These are phyloP conservation scores for Empis stercorea DNA, from an alignment of 2,888 invertebrate species.

Conservation along the genomic window DNA sequence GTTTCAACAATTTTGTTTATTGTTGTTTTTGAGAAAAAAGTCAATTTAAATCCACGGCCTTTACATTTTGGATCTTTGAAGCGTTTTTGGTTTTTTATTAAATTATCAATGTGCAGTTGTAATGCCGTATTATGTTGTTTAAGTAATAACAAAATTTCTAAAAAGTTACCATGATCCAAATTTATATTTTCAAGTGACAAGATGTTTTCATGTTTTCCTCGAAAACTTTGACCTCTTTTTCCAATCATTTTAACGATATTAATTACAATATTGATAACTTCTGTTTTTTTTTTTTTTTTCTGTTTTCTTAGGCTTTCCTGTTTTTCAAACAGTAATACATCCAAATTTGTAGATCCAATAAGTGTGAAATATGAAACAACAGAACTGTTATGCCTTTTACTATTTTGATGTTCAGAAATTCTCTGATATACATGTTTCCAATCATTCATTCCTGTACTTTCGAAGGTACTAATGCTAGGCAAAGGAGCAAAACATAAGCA, in stretches of 20 bases:
- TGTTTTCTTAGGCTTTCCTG: neutral
- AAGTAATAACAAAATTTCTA: conserved; percentile 1
- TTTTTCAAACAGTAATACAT: neutral
- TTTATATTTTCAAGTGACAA: conserved; percentile 1
- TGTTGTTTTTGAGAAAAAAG: conserved; percentile 1
- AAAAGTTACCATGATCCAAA: conserved; percentile 1
- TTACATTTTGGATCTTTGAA: neutral
- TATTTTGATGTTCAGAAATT: neutral
- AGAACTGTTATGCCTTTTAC: neutral
- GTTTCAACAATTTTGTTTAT: conserved; percentile 1
- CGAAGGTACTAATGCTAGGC: neutral
- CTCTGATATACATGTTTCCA: neutral
- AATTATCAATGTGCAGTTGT: conserved; percentile 1
- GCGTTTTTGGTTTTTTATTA: neutral
- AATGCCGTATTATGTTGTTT: neutral
- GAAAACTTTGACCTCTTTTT: neutral
- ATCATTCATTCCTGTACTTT: neutral
- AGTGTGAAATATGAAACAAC: neutral
- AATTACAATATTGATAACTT: neutral
- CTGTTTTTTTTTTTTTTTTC: neutral
- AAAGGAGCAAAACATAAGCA: neutral
- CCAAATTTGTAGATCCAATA: neutral
- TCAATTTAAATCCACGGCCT: neutral
- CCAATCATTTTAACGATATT: neutral
- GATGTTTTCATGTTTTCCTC: conserved; percentile 1